Evolutionary conservation across 2,888 invertebrate genomes (phyloP).

Genomic region (Leptarthrus brevirostris): DNA sequence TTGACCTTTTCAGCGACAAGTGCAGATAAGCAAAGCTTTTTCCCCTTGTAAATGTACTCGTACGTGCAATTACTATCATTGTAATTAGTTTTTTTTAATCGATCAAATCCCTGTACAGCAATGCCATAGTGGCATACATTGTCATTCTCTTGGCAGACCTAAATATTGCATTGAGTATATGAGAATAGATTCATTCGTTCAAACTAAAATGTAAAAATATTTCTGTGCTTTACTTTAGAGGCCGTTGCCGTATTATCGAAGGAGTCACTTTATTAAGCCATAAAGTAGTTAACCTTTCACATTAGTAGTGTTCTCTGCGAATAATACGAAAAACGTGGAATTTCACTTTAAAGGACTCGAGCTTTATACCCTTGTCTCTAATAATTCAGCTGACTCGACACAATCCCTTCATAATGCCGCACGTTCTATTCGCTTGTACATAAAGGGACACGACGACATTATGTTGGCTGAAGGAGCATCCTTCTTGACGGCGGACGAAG

Average conservation of each 20-base stretch:
- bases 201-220: conserved; percentile 12
- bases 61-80: background rate
- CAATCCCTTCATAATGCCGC: conserved; percentile 52
- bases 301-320: conserved; percentile 5
- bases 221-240: conserved; percentile 5
- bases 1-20: background rate
- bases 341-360: conserved; percentile 36
- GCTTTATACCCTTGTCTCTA: conserved; percentile 44
- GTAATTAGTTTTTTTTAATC: conserved; percentile 19
- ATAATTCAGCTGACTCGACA: conserved; percentile 53
- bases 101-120: conserved; percentile 21
- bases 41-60: background rate
- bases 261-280: conserved; percentile 26
- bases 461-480: conserved; percentile 40
- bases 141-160: background rate
- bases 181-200: background rate
- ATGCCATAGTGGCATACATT: too few species aligned
- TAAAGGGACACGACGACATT: conserved; percentile 39
- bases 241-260: conserved; percentile 2
- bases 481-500: conserved; percentile 36
- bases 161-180: background rate
- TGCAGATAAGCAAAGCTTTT: background rate
- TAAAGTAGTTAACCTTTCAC: conserved; percentile 47
- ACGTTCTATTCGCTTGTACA: conserved; percentile 48
- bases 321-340: conserved; percentile 43